Evolutionary conservation across 2,888 invertebrate species (phyloP).

Genomic region (Drosophila seclusa): DNA sequence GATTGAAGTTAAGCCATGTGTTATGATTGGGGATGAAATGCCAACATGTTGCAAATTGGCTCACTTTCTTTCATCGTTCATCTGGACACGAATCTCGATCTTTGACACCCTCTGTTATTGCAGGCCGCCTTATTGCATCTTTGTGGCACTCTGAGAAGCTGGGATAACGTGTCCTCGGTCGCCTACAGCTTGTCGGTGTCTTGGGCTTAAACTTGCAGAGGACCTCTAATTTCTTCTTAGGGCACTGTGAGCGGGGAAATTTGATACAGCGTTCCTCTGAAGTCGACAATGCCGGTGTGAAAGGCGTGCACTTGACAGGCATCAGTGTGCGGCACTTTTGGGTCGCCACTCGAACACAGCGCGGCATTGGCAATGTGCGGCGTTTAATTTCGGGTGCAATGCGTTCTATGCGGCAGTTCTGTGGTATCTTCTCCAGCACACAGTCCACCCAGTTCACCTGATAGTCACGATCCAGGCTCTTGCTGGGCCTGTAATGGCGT

Average conservation of each 20-base stretch:
- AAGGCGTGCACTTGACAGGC: constrained; percentile 6
- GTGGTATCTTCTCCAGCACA: not conserved
- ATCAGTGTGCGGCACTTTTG: constrained; percentile 1
- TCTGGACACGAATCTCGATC: not conserved
- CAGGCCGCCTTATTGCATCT: not conserved
- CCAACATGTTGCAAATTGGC: not conserved
- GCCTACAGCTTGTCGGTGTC: not conserved
- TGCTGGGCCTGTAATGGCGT: constrained; percentile 41
- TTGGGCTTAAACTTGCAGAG: constrained; percentile 8
- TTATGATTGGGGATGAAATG: constrained; percentile 3
- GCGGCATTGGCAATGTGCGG: not conserved
- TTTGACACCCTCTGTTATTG: constrained; percentile 11
- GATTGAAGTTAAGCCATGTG: not conserved
- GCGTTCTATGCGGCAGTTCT: not conserved
- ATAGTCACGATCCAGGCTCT: constrained; percentile 27
- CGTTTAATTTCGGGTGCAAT: constrained; percentile 1
- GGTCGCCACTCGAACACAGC: not conserved
- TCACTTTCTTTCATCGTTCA: no score
- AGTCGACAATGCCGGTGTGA: not conserved
- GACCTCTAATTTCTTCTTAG: rapidly evolving
- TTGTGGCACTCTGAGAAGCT: constrained; percentile 53
- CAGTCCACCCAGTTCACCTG: constrained; percentile 45
- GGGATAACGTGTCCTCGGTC: constrained; percentile 41
- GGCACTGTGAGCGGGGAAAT: constrained; percentile 2
- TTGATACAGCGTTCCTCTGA: constrained; percentile 1